Evolutionary conservation across 2,888 invertebrate genomes (phyloP).

Genomic region (Ferdinandea cuprea): DNA sequence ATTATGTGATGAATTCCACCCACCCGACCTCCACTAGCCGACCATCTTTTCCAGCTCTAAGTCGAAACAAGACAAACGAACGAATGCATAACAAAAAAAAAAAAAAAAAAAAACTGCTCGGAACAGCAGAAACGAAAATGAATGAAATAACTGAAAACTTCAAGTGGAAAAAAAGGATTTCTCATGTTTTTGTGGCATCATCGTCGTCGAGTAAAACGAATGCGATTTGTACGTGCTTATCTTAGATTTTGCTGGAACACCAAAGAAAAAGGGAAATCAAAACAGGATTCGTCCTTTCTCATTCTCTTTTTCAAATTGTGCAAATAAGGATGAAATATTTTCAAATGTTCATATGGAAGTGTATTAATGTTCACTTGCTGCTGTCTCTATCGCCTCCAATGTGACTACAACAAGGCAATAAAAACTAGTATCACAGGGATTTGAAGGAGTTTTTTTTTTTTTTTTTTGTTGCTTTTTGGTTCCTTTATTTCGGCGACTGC

Average conservation of each 20-base stretch:
- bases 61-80: constrained; percentile 14
- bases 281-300: constrained; percentile 43
- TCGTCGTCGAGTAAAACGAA: constrained; percentile 77
- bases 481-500: constrained; percentile 12
- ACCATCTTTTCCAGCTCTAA: not conserved
- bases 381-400: constrained; percentile 2
- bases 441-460: constrained; percentile 39
- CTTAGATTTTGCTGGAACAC: constrained; percentile 68
- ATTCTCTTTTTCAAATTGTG: constrained; percentile 47
- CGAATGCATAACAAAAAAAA: not conserved
- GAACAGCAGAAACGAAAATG: not conserved
- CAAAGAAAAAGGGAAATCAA: constrained; percentile 59
- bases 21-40: not conserved
- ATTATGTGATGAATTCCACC: constrained; percentile 62
- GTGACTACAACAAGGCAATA: constrained; percentile 49
- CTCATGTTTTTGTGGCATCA: constrained; percentile 73
- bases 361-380: constrained; percentile 71
- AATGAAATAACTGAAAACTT: constrained; percentile 70
- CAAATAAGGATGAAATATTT: constrained; percentile 70
- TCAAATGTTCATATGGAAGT: constrained; percentile 70
- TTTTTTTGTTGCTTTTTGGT: no score
- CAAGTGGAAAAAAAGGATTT: constrained; percentile 73
- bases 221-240: constrained; percentile 83
- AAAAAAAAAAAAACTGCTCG: not conserved
- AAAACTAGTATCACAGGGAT: constrained; percentile 68